Evolutionary conservation across 2,888 invertebrate genomes (phyloP), one percentile per base, ranked within the genome.

Genomic region (Lasioglossum pauxillum): DNA sequence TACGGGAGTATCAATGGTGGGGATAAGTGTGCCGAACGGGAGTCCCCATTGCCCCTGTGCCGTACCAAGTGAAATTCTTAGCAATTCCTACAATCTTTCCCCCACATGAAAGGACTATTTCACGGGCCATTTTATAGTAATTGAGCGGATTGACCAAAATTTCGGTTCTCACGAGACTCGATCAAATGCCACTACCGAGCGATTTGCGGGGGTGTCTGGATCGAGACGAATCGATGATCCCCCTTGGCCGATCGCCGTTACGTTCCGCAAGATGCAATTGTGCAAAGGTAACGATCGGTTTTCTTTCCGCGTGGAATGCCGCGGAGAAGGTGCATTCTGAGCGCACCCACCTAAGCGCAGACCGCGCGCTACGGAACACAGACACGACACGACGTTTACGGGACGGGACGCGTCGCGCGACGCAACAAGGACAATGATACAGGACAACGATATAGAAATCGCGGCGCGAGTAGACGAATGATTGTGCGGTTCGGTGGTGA

Each of bases 241-340:
- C 80, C 64, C 84, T 67, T 81, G 75, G 27, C 73, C 89, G 90
- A 86, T 85, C 83, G 81, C 83, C 83, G 90, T 83, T 90, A 89
- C 90, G 91, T 91, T 86, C 85, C 80, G 91, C 86, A 84, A 87
- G 92, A 91, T 92, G 92, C 91, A 92, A 92, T 92, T 92, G 92
- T 92, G 92, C 92, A 91, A 92, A 91, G 92, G 92, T 92, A 93
- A 93, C 92, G 92, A 93, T 93, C 91, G 90, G 90, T 92, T 93
- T 91, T 91, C 92, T 91, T 92, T 91, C 85, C 91, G 74, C 76
- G 85, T 89, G 92, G 93, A 92, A 93, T 93, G 93, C 90, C 86
- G 85, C 88, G 92, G 93, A 93, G 93, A 91, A 91, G 92, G 92
- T 89, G 92, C 93, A 92, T 93, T 93, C 93, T 92, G 88, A 93